These are phyloP conservation scores for Lepilemur ruficaudatus DNA, from an alignment of 2,797 vertebrate genomes.

Conservation along the genomic window DNA sequence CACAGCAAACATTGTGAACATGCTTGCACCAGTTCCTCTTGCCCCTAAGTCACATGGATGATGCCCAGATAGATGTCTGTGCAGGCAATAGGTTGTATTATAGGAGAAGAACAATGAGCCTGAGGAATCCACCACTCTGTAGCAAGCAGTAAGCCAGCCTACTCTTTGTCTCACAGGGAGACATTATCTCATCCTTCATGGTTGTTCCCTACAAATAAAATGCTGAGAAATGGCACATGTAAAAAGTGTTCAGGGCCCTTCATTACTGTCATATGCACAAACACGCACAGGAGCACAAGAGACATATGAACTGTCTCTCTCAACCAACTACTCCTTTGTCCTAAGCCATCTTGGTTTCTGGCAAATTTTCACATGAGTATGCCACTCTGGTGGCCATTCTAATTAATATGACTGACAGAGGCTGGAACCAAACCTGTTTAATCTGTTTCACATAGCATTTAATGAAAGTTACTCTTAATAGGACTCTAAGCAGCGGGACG, in stretches of 20 bases:
- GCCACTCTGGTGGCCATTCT: not conserved
- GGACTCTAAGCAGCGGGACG: not conserved
- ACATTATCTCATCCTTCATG: not conserved
- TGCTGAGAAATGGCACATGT: not conserved
- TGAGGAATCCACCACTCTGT: not conserved
- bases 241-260: not conserved
- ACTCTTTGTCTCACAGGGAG: not conserved
- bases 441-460: not conserved
- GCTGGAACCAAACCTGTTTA: not conserved
- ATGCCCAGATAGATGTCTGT: not conserved
- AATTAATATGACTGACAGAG: not conserved
- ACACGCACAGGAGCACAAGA: not conserved
- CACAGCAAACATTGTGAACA: not conserved
- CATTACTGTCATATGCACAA: not conserved
- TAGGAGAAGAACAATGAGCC: not conserved
- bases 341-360: not conserved
- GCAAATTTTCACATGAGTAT: not conserved
- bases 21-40: not conserved
- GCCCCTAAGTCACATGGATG: not conserved
- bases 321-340: not conserved
- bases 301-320: not conserved
- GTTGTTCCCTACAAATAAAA: not conserved
- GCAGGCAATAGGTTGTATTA: not conserved
- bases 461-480: not conserved
- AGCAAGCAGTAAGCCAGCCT: not conserved